Conservation (phyloP, 2,888 invertebrate species). For the Catocala nupta region DNA sequence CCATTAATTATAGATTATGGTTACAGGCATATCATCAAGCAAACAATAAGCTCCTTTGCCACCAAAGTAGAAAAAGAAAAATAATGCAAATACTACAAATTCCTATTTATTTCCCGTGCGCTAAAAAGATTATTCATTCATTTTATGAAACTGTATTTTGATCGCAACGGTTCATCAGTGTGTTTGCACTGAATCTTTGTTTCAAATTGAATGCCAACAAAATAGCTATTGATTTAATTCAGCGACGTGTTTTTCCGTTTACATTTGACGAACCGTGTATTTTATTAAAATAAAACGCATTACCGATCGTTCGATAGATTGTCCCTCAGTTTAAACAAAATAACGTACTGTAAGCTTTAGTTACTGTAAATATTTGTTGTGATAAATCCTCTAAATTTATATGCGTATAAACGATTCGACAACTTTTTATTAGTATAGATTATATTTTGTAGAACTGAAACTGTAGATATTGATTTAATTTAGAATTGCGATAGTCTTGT, state of each 20-base stretch:
- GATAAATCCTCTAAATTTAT: too few species aligned
- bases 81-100: too few species aligned
- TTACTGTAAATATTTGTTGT: constrained; percentile 4
- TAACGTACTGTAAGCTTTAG: neutral
- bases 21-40: too few species aligned
- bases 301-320: constrained; percentile 6
- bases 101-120: too few species aligned
- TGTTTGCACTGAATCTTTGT: constrained; percentile 47
- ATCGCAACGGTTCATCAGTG: constrained; percentile 37
- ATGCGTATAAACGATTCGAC: too few species aligned
- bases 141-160: constrained; percentile 34
- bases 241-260: constrained; percentile 40
- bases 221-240: constrained; percentile 38
- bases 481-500: too few species aligned
- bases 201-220: constrained; percentile 42
- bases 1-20: too few species aligned
- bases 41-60: too few species aligned
- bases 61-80: too few species aligned
- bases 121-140: neutral
- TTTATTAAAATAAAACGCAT: constrained; percentile 10
- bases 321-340: neutral
- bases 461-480: too few species aligned
- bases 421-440: too few species aligned
- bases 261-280: constrained; percentile 24
- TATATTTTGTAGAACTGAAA: too few species aligned